Evolutionary conservation across 1,140 invertebrate genomes (phyloP), one percentile per base, ranked within the genome.

Genomic region (Dendroctonus ponderosae): DNA sequence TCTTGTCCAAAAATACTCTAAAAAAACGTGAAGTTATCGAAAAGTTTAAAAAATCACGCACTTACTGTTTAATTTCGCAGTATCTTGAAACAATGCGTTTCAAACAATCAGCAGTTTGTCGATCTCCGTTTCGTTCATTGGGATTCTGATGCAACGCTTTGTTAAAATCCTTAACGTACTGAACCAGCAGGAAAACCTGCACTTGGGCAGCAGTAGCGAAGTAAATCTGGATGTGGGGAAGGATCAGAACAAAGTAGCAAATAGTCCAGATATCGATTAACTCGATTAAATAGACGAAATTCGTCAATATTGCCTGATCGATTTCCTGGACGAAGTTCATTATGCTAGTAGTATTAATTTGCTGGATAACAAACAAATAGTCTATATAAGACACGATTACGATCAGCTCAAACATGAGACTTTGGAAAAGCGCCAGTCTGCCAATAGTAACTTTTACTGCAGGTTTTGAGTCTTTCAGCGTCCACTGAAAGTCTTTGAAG

Each of bases 21-120:
- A 46, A 46, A 12, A 46, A 46, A 4, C 44, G 9, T 4, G 9
- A 9, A 11, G 4, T 46, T 2, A 46, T 4, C 44, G 1, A 12
- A 11, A 9, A 46, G 4, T 46, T 14, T 1, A 46, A 9, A 46
- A 46, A 46, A 46, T 3, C 44, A 46, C 2, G 9, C 44, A 46
- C 44, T 46, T 46, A 46, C 44, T 46, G 44, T 14, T 46, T 46
- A 46, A 46, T 46, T 46, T 46, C 44, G 44, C 44, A 46, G 12
- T 46, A 46, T 46, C 44, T 1, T 3, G 9, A 11, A 46, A 11
- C 9, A 46, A 46, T 46, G 9, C 9, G 44, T 14, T 14, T 46
- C 4, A 46, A 46, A 46, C 12, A 2, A 46, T 11, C 9, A 3
- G 9, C 12, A 11, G 12, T 14, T 9, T 11, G 9, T 2, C 12